A percentile compares a stretch with the other conserved stretches of the same genome.
Conservation (phyloP, 2,888 invertebrate genomes). For the Nemurella pictetii region DNA sequence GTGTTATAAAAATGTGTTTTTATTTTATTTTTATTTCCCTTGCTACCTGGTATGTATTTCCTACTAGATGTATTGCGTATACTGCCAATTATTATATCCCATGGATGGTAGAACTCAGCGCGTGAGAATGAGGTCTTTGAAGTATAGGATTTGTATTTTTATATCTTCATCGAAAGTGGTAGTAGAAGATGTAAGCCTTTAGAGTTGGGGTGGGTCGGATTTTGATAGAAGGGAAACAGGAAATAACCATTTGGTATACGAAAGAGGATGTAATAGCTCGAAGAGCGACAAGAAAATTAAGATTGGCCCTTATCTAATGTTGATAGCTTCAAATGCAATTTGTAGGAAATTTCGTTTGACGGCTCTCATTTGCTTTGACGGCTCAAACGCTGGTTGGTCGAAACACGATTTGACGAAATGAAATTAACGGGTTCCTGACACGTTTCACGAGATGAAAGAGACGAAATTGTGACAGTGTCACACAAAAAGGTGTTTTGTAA, state of each 20-base stretch:
- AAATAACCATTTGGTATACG: not conserved
- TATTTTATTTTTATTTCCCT: not conserved
- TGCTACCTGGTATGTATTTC: not conserved
- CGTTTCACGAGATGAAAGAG: not conserved
- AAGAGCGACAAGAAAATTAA: not conserved
- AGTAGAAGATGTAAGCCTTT: no score
- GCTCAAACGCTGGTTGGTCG: not conserved
- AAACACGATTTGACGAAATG: no score
- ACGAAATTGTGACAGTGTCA: not conserved
- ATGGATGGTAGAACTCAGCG: not conserved
- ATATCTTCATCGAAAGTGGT: not conserved
- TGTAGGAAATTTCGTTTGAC: not conserved
- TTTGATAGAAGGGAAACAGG: not conserved
- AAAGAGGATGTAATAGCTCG: not conserved
- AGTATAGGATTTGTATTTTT: not conserved
- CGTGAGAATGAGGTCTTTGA: not conserved
- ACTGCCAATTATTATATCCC: not conserved
- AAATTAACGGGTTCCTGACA: no score
- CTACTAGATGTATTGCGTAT: not conserved
- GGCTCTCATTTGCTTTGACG: not conserved
- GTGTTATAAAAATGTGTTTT: no score
- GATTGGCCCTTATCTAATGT: not conserved
- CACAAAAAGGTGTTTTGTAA: not conserved
- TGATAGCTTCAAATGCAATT: not conserved
- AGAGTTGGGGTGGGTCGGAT: not conserved